Conservation (phyloP, 35 echinoderm and acorn worm genomes). For the Patiria miniata region DNA sequence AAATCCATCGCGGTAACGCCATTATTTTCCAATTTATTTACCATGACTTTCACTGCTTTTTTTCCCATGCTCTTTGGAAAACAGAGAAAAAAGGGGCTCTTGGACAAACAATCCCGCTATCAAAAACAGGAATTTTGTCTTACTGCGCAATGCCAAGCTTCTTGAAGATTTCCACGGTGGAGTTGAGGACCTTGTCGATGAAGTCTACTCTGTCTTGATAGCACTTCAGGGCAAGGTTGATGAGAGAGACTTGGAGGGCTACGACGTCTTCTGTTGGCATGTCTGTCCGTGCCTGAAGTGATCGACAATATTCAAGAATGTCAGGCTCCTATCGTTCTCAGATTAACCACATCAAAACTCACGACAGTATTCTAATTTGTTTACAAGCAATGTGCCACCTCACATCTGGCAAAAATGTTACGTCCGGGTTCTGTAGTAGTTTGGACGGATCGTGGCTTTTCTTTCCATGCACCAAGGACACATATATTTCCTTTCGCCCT, state of each 20-base stretch:
- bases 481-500: too few species aligned
- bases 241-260: constrained; percentile 91
- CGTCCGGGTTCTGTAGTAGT: too few species aligned
- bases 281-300: constrained; percentile 72
- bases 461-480: too few species aligned
- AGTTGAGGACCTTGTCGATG: constrained; percentile 95
- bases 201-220: constrained; percentile 95
- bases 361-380: neutral
- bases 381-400: neutral
- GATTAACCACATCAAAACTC: too few species aligned
- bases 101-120: too few species aligned
- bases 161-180: constrained; percentile 83
- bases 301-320: too few species aligned
- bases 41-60: too few species aligned
- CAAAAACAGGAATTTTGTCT: constrained; percentile 1
- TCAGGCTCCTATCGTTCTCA: neutral
- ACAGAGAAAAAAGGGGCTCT: too few species aligned
- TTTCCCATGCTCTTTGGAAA: too few species aligned
- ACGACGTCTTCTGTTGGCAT: constrained; percentile 97
- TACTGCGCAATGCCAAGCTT: constrained; percentile 88
- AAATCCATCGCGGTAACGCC: too few species aligned
- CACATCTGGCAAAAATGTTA: neutral
- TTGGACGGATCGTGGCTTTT: too few species aligned
- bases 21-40: too few species aligned
- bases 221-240: constrained; percentile 96